Base-by-base conservation (phyloP, 2,888 invertebrate genomes). In the Onchidella celtica region DNA sequence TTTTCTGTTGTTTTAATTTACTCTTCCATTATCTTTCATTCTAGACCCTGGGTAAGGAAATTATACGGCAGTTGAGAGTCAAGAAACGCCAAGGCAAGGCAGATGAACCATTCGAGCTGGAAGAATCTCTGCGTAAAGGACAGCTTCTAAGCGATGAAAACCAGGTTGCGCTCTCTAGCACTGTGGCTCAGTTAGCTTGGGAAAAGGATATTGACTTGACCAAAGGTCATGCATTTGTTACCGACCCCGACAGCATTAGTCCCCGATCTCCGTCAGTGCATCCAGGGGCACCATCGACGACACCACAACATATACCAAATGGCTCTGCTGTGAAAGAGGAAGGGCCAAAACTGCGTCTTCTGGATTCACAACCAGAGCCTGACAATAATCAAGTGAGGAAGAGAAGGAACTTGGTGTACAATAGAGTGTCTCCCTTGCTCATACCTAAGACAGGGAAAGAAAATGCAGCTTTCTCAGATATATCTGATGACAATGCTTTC, bases 171-270 rank as follows among this genome's bases (percentile, higher is more conserved):
- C 77, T 90, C 17, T 57, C 88, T 24, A 82, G 88, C 29, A 92
- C 93, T 2, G 86, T 93, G 32, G 88, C 88, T 40, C 92, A 92
- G 85, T 96, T 97, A 95, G 96, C 97, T 0, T 97, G 96, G 93
- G 96, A 97, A 14, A 95, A 96, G 87, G 97, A 97, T 91, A 94
- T 96, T 81, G 95, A 93, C 83, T 87, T 93, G 69, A 88, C 89
- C 59, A 89, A 90, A 72, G 89, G 89, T 63, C 85, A 88, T 68
- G 83, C 86, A 57, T 86, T 88, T 76, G 85, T 86, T 11, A 69
- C 83, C n/a, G 87, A 88, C 61, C 79, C 86, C 0, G 87, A 86
- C 38, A 83, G 83, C 40, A 61, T 77, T 32, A 77, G 57, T 24
- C 82, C 84, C 0, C 40, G 75, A 1, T 84, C 81, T 14, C 76